Base-by-base conservation (phyloP, 2,797 vertebrate genomes). In the Acanthornis magna region DNA sequence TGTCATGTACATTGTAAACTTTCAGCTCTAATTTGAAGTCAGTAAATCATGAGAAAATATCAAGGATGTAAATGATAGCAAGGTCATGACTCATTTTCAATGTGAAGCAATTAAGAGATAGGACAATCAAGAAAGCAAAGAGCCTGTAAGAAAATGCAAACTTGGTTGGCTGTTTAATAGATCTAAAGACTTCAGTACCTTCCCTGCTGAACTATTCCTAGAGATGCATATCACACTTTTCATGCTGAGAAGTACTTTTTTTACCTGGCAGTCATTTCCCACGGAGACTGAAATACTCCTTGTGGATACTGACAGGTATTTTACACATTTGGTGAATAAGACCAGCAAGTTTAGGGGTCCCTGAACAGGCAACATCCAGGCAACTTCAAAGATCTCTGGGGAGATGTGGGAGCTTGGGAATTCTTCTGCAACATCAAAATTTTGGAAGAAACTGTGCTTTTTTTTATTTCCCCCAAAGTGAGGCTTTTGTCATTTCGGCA, bases 21-120 rank as follows among this genome's bases (percentile, higher is more conserved):
- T 94, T 79, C 84, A 76, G 25, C 16, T 88, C 78, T 67, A 73
- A 89, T 92, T 63, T 85, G 48, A 72, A 92, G 74, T n/a, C 71
- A 66, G 53, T 85, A 88, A 92, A 71, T 87, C 57, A 91, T 19
- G 68, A 85, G 36, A 74, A 95, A 91, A 92, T 71, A 91, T 77
- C 75, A 85, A 45, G 55, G n/a, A 45, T 66, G 7, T 60, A 85
- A 93, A 76, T 45, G 67, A 86, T 82, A 85, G 48, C 40, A 85
- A 93, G 63, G 74, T 92, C 53, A 38, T 50, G 32, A 71, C 51
- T 76, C 22, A 10, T 73, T 87, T 93, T 76, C 60, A 48, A 15
- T 34, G 30, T 38, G 57, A 90, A 63, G 16, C 19, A 63, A 53
- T 55, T 29, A 51, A 66, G 79, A 85, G 85, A 77, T 8, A 43